Conservation (phyloP, 2,888 invertebrate species). For the Allacma fusca region DNA sequence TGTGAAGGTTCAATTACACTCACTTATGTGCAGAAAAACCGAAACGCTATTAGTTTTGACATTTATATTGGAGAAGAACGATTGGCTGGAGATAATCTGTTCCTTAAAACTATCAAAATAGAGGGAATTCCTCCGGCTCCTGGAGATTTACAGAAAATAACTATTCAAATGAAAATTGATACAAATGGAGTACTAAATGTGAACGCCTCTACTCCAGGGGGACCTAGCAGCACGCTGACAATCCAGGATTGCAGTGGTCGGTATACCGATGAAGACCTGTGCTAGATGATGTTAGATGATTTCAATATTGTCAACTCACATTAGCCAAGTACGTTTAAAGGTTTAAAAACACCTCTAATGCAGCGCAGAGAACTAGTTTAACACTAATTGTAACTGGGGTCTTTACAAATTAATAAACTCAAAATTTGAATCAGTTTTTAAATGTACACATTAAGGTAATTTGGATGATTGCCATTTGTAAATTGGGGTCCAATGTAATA, state of each 20-base stretch:
- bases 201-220: not conserved
- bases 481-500: no score
- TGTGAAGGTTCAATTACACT: not conserved
- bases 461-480: no score
- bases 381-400: no score
- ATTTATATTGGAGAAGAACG: constrained; percentile 42
- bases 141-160: constrained; percentile 20
- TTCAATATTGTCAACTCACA: no score
- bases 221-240: not conserved
- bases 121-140: constrained; percentile 36
- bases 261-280: not conserved
- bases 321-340: no score
- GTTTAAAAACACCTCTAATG: no score
- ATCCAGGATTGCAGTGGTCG: constrained; percentile 4
- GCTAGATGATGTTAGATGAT: not conserved
- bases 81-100: constrained; percentile 1
- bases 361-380: no score
- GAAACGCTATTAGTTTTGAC: constrained; percentile 10
- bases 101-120: constrained; percentile 27
- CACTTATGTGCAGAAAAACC: not conserved
- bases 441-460: no score
- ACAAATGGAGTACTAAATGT: constrained; percentile 11
- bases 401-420: no score
- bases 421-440: no score
- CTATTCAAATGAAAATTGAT: constrained; percentile 43